phyloP scores from a whole-genome alignment of 2,797 vertebrate species.

The Leuciscus waleckii region DNA sequence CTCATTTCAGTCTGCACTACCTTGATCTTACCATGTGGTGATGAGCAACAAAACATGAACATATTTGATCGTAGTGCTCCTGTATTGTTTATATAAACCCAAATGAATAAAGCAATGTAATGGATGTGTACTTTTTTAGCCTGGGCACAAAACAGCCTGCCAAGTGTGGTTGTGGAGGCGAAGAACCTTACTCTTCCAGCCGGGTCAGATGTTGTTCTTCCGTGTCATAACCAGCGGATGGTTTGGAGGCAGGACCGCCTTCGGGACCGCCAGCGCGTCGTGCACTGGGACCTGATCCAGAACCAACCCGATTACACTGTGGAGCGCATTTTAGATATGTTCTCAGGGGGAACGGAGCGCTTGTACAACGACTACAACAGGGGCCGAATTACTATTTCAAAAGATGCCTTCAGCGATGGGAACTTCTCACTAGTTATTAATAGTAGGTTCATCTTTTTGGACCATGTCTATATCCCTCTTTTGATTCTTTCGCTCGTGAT shows the following conservation, averaged over 20 bases:
- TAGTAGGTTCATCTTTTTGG: constrained; percentile 72
- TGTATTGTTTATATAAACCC: not conserved
- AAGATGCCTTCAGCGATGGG: constrained; percentile 86
- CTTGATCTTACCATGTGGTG: constrained; percentile 76
- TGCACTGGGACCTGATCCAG: constrained; percentile 91
- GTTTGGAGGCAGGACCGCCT: constrained; percentile 91
- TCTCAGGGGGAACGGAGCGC: constrained; percentile 85
- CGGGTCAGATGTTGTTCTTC: constrained; percentile 80
- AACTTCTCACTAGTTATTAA: constrained; percentile 94
- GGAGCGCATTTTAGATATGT: constrained; percentile 91
- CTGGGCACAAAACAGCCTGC: constrained; percentile 69
- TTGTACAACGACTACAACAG: constrained; percentile 88
- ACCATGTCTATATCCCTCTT: not conserved
- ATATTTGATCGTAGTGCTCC: not conserved
- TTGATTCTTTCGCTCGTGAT: not conserved
- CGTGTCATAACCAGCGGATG: constrained; percentile 90
- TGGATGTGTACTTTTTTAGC: constrained; percentile 60
- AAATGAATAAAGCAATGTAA: not conserved
- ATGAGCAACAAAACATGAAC: constrained; percentile 38
- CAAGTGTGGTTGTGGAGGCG: constrained; percentile 83
- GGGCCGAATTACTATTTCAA: constrained; percentile 81
- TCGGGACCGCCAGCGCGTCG: constrained; percentile 91
- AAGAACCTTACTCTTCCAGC: constrained; percentile 79
- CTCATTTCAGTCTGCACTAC: constrained; percentile 74
- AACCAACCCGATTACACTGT: constrained; percentile 76